A percentile compares a stretch with the other conserved stretches of the same genome.
phyloP scores from a whole-genome alignment of 2,797 vertebrate genomes.

The Sarcophilus harrisii region DNA sequence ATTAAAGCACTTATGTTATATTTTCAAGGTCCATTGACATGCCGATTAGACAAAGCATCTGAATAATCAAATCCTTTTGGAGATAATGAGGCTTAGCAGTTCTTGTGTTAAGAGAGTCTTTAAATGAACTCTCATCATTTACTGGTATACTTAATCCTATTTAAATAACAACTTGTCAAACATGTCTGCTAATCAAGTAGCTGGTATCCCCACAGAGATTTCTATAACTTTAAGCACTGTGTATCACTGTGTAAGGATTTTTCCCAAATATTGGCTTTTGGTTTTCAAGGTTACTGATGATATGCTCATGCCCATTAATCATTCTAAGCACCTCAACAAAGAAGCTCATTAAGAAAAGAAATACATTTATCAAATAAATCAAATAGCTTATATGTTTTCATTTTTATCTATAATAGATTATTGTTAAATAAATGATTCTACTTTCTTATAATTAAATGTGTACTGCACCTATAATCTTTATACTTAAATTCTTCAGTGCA shows the following conservation, averaged over 20 bases:
- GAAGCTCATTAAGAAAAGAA: constrained; percentile 83
- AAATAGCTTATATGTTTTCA: constrained; percentile 78
- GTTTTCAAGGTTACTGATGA: constrained; percentile 84
- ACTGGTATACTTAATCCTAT: constrained; percentile 79
- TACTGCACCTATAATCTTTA: constrained; percentile 67
- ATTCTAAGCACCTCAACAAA: constrained; percentile 77
- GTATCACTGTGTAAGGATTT: constrained; percentile 68
- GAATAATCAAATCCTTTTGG: constrained; percentile 62
- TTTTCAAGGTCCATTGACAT: constrained; percentile 50
- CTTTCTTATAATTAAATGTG: constrained; percentile 72
- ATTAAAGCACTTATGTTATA: constrained; percentile 54
- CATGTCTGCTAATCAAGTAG: constrained; percentile 75
- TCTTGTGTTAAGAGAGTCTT: constrained; percentile 73
- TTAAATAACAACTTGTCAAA: constrained; percentile 83
- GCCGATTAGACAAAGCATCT: constrained; percentile 53
- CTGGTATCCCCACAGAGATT: constrained; percentile 74
- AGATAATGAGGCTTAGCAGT: constrained; percentile 69
- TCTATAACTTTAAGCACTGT: constrained; percentile 75
- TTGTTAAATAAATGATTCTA: constrained; percentile 72
- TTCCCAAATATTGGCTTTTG: constrained; percentile 83
- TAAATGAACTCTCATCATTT: constrained; percentile 38
- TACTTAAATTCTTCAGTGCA: constrained; percentile 57
- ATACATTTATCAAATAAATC: constrained; percentile 83
- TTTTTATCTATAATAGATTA: constrained; percentile 73
- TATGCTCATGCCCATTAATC: constrained; percentile 74